Base-by-base conservation (phyloP, 2,797 vertebrate species). In the Microtus obscurus region DNA sequence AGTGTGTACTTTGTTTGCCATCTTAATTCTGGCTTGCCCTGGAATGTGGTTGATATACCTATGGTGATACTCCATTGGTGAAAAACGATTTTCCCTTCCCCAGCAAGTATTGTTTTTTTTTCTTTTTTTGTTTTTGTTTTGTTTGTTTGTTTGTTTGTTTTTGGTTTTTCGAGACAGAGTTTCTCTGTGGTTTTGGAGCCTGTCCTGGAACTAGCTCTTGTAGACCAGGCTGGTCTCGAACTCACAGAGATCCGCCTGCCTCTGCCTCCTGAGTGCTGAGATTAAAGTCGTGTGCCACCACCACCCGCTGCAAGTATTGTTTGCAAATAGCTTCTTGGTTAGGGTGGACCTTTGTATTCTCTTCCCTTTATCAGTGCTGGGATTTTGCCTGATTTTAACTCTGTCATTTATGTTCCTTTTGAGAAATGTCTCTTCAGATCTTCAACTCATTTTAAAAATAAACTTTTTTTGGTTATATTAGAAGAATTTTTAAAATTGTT, bases 141-240 rank as follows among this genome's bases (percentile, higher is more conserved):
- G 1, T 45, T 45, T 45, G 1, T 1, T 45, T 45, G 7, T 9
- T 48, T 48, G 1, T 2, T 48, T 11, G 1, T 11, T 48, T 48
- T 48, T 11, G 10, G 10, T 48, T 48, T 48, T 48, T 48, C 48
- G 2, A 48, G 48, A 48, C 48, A 48, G 48, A 8, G 48, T 48
- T 48, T 48, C 48, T 48, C 48, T 48, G 48, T 48, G 48, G 48
- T 12, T 48, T 48, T 48, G 48, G 48, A 48, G 48, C 48, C 11
- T 48, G 48, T 48, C 10, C 48, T 12, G 48, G 48, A 12, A 48
- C 11, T 48, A 48, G 48, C 48, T 48, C 48, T 48, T 48, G 48
- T 48, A 48, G 48, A 48, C 48, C 48, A 48, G 11, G 48, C 11
- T 48, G 48, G 48, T 48, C 48, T 48, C 48, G 0, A 48, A 48